Evolutionary conservation across 2,888 invertebrate genomes (phyloP).

Genomic region (Adineta ricciae): DNA sequence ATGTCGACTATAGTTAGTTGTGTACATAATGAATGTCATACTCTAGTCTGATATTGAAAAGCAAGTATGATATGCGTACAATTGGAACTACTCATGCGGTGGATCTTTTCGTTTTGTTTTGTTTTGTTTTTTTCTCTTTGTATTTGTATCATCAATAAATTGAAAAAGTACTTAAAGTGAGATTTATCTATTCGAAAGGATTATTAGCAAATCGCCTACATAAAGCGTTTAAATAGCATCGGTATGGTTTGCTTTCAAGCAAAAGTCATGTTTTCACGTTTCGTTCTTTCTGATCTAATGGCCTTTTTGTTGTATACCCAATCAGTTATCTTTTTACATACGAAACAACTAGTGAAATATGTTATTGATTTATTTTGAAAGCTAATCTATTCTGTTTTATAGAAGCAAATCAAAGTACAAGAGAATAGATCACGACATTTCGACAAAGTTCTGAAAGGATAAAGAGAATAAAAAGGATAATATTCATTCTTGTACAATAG

Average conservation of each 20-base stretch:
- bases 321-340: not conserved
- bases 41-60: too few relatives aligned
- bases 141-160: too few relatives aligned
- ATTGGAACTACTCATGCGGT: too few relatives aligned
- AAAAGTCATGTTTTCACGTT: not conserved
- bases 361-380: not conserved
- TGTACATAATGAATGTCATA: too few relatives aligned
- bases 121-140: not conserved
- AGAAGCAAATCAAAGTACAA: not conserved
- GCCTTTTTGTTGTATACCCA: not conserved
- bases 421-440: slow-evolving; percentile 4
- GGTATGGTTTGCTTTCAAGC: not conserved
- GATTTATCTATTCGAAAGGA: too few relatives aligned
- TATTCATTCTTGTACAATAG: not conserved
- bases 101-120: not conserved
- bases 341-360: not conserved
- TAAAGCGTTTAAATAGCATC: not conserved
- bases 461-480: not conserved
- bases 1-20: too few relatives aligned
- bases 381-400: not conserved
- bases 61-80: too few relatives aligned
- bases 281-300: not conserved
- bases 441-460: not conserved
- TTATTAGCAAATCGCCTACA: not conserved
- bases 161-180: too few relatives aligned